Base-by-base conservation (phyloP, 2,797 vertebrate genomes). In the Gorsachius magnificus region DNA sequence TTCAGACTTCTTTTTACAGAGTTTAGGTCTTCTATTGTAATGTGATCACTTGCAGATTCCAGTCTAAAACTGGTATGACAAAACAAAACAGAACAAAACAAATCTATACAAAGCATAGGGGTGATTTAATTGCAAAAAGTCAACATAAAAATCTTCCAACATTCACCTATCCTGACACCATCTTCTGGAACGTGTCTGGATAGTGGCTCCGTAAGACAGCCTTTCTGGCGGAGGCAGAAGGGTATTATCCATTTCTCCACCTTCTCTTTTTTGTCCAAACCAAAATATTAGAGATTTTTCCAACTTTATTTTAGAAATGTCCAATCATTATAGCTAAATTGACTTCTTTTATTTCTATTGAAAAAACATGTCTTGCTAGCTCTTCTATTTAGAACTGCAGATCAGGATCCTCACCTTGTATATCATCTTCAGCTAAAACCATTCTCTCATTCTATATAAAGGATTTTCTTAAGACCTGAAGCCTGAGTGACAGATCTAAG, bases 401-500 rank as follows among this genome's bases (percentile, higher is more conserved):
- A 57, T 87, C 64, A 79, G 25, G 41, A 69, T 89, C 51, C 29
- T 91, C 46, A 90, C 5, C 17, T 28, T 60, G 16, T 71, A 13
- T 74, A 83, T 84, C 13, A 72, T 71, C 61, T 83, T 61, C 3
- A 4, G 15, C 14, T 84, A 51, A 92, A 90, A 82, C 7, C 50
- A 35, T 90, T 90, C 54, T 50, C 65, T 93, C 24, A 6, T 70
- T 90, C 31, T 77, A 5, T 66, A 60, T 5, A 90, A 92, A 89
- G 28, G 48, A 82, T 92, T 93, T 87, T 78, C 83, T 90, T 89
- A 90, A 93, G 66, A 83, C 46, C 29, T 78, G 51, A 26, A 90
- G 46, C 51, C 54, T 96, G 74, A 89, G 36, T 83, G 83, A 69
- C 79, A 95, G 38, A 82, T 92, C 70, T 84, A 65, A 91, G 63